A percentile compares a stretch with the other conserved stretches of the same genome.
phyloP scores from a whole-genome alignment of 2,113 vertebrate species.

The Plotosus lineatus region DNA sequence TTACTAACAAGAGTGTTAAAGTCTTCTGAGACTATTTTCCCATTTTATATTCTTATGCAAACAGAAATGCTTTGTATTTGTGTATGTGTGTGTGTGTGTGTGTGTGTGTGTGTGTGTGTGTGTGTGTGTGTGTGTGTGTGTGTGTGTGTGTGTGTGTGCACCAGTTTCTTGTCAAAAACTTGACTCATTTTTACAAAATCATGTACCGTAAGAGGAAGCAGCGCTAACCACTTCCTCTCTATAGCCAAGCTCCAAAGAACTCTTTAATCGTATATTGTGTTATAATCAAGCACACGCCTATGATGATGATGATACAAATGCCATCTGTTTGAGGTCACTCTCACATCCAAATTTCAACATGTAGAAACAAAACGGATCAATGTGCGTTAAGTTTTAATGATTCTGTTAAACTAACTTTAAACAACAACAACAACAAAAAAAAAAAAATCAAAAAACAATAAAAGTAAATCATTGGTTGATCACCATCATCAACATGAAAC shows the following conservation, averaged over 20 bases:
- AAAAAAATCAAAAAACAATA: neutral
- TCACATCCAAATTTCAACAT: neutral
- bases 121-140: no score
- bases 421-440: neutral
- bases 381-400: neutral
- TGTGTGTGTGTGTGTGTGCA: no score
- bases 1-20: neutral
- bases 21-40: neutral
- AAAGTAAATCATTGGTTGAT: neutral
- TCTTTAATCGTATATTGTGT: no score
- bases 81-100: no score
- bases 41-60: neutral
- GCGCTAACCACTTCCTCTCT: slow-evolving; percentile 68
- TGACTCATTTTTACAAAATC: slow-evolving; percentile 56
- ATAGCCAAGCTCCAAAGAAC: no score
- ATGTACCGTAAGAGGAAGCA: slow-evolving; percentile 64
- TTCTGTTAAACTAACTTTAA: neutral
- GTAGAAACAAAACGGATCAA: neutral
- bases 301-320: slow-evolving; percentile 15
- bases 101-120: no score
- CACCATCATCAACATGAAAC: neutral
- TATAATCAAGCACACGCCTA: slow-evolving; percentile 3
- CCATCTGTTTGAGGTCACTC: neutral
- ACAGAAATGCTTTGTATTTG: slow-evolving; percentile 19
- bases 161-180: slow-evolving; percentile 59